These are phyloP conservation scores for Gonatopus flavifemur DNA, from an alignment of 1,140 invertebrate species.

Conservation along the genomic window DNA sequence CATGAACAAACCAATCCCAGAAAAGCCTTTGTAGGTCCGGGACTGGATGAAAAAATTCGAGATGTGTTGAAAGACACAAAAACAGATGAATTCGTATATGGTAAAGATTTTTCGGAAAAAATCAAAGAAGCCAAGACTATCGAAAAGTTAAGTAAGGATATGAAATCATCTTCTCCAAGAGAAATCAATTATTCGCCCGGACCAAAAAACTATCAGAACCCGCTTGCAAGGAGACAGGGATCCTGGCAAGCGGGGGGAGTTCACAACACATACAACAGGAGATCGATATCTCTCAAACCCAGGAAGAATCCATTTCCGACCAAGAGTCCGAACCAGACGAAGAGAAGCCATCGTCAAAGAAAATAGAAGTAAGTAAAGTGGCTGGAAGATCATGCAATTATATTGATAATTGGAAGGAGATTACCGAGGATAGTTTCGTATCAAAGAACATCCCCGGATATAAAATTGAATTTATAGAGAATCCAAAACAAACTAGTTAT, in stretches of 20 bases:
- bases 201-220: constrained; percentile 5
- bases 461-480: constrained; percentile 1
- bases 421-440: neutral
- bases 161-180: neutral
- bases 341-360: neutral
- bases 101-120: constrained; percentile 7
- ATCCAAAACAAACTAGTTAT: too few relatives aligned
- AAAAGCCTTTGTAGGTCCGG: constrained; percentile 20
- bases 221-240: neutral
- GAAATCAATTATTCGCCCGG: neutral
- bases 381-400: neutral
- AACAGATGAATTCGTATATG: constrained; percentile 11
- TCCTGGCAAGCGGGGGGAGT: neutral
- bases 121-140: constrained; percentile 14
- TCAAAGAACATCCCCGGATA: neutral
- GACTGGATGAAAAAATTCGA: constrained; percentile 8
- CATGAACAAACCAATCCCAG: constrained; percentile 6
- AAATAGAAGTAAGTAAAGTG: neutral
- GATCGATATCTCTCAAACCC: neutral
- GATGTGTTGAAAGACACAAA: constrained; percentile 9
- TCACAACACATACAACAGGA: neutral
- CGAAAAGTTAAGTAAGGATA: neutral
- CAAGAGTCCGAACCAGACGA: neutral
- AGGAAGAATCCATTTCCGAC: neutral
- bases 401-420: neutral